Evolutionary conservation across 1,140 invertebrate species (phyloP).

Genomic region (Uloborus diversus): DNA sequence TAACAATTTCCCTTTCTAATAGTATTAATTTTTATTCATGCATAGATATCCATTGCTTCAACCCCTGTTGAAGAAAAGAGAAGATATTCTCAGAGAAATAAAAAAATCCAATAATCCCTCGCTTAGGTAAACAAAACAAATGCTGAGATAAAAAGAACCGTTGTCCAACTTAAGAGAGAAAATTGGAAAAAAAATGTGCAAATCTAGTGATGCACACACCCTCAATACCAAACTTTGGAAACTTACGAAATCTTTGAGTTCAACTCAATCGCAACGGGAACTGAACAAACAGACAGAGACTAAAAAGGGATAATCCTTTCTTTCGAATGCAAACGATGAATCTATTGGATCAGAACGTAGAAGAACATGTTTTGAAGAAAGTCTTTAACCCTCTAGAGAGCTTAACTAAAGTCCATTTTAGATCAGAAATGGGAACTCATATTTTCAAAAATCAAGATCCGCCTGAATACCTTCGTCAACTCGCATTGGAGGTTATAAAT

Average conservation of each 20-base stretch:
- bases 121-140: background rate
- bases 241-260: background rate
- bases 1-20: no score
- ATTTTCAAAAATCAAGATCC: no score
- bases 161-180: background rate
- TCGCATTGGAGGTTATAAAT: no score
- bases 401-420: no score
- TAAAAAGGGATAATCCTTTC: no score
- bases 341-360: no score
- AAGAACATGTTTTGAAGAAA: no score
- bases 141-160: background rate
- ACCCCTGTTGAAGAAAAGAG: background rate
- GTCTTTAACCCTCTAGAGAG: no score
- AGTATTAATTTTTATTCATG: background rate
- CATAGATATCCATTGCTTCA: background rate
- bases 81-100: background rate
- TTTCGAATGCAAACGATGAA: no score
- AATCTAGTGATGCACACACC: background rate
- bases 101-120: background rate
- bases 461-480: no score
- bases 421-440: no score
- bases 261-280: background rate
- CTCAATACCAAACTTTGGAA: conserved; percentile 10
- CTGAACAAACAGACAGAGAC: no score
- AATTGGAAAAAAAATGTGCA: background rate